phyloP scores from a whole-genome alignment of 2,888 invertebrate species.

The Pyrgus malvae region DNA sequence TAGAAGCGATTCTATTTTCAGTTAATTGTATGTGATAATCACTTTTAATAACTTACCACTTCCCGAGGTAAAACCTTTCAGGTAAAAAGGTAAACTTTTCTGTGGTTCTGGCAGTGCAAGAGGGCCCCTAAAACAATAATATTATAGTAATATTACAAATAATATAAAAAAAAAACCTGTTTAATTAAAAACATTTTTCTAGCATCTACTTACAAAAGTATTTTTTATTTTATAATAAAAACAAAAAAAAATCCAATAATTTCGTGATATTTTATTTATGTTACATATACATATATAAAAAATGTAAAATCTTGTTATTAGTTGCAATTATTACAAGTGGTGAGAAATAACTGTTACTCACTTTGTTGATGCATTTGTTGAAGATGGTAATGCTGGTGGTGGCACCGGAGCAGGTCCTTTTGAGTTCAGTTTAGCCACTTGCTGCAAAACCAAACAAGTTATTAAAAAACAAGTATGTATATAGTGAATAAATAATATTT shows the following conservation, averaged over 20 bases:
- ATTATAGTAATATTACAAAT: neutral
- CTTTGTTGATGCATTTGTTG: constrained; percentile 39
- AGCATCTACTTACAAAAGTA: too few species aligned
- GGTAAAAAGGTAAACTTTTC: constrained; percentile 46
- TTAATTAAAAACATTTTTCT: neutral
- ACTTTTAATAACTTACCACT: constrained; percentile 58
- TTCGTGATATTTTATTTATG: too few species aligned
- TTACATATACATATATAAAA: too few species aligned
- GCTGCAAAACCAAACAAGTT: constrained; percentile 46
- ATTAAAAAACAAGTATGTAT: neutral
- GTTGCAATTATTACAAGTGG: too few species aligned
- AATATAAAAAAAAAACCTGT: too few species aligned
- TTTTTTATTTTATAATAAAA: too few species aligned
- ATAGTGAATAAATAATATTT: too few species aligned
- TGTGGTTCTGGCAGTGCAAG: constrained; percentile 50
- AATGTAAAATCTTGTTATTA: too few species aligned
- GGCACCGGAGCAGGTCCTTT: constrained; percentile 36
- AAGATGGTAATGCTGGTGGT: constrained; percentile 33
- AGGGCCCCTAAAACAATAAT: constrained; percentile 27
- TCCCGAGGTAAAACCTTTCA: constrained; percentile 56
- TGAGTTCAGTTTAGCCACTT: constrained; percentile 62
- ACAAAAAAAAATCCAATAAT: too few species aligned
- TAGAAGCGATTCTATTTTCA: too few species aligned
- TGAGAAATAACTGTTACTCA: constrained; percentile 36
- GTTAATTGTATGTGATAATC: too few species aligned